Conservation (phyloP, 2,888 invertebrate genomes). For the Dryococelus australis region DNA sequence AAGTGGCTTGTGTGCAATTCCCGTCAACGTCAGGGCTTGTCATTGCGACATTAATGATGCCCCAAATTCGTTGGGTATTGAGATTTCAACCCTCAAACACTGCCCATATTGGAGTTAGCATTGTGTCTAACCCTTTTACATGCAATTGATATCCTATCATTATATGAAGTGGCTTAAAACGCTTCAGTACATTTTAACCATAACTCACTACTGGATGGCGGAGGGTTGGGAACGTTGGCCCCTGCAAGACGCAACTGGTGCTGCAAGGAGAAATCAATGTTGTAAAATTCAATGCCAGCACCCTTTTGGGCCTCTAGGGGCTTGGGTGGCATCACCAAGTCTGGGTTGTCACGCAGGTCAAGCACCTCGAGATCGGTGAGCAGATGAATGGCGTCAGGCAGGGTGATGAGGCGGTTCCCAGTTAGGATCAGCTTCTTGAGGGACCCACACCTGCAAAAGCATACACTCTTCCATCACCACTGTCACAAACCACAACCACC, state of each 20-base stretch:
- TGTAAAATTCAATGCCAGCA: conserved; percentile 91
- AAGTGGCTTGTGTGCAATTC: too few species aligned
- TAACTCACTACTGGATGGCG: conserved; percentile 71
- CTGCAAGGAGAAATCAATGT: conserved; percentile 98
- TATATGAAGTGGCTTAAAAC: too few species aligned
- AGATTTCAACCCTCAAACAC: too few species aligned
- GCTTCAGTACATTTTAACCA: too few species aligned
- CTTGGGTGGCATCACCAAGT: conserved; percentile 96
- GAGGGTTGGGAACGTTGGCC: conserved; percentile 79
- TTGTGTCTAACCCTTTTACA: too few species aligned
- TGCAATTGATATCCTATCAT: too few species aligned
- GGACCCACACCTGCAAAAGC: conserved; percentile 80
- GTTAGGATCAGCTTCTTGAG: conserved; percentile 92
- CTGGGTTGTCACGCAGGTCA: conserved; percentile 92
- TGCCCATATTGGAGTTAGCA: too few species aligned
- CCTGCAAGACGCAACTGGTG: conserved; percentile 93
- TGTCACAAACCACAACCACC: too few species aligned
- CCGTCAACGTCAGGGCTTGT: too few species aligned
- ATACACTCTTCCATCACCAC: neutral
- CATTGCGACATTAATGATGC: too few species aligned
- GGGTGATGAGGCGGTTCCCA: conserved; percentile 91
- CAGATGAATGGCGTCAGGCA: conserved; percentile 97
- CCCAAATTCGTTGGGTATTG: too few species aligned
- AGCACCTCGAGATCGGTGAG: conserved; percentile 88
- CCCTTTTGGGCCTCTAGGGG: conserved; percentile 82